Evolutionary conservation across 2,113 vertebrate species (phyloP), one percentile per base, ranked within the genome.

Genomic region (Hylia prasina): DNA sequence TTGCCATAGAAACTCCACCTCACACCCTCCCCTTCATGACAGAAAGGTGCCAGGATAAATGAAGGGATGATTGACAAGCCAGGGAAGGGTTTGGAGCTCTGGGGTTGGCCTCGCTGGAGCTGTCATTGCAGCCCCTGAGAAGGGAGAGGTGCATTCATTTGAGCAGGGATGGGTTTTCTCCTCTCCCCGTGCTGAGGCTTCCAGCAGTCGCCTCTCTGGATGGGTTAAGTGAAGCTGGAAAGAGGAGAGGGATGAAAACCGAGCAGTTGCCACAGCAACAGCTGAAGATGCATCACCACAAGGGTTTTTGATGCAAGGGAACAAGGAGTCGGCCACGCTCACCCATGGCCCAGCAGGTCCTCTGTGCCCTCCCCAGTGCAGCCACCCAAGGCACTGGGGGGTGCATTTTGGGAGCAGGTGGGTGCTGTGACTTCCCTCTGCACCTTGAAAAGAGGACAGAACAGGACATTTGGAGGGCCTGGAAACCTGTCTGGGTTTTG

Each of bases 21-120:
- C 39, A 5, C 44, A 69, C 85, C 83, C 87, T 92, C 78, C 92
- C 76, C 68, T 87, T 63, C 68, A 88, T 78, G 96, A 97, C 9
- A 93, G 96, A 45, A 94, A 96, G 94, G 95, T 96, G 97, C 92
- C 96, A 92, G 90, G 71, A 87, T 81, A 89, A 95, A 69, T 9
- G 79, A 92, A 72, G 2, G 31, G 90, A 90, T 85, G 87, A 90
- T 25, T 40, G 31, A 83, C 39, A 70, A 89, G 65, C 8, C 1
- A 66, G 66, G 47, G 69, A 71, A 78, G 48, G 85, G 75, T 47
- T 83, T 5, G 4, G 70, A 5, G 11, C 35, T 60, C 31, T 57
- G 81, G 84, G 30, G 30, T 28, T 83, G 93, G 92, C 92, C 84
- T 75, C 1, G 0, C 40, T 57, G 54, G 31, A 25, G 69, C 90